Base-by-base conservation (phyloP, 2,797 vertebrate genomes). In the Tiaroga cobitis region DNA sequence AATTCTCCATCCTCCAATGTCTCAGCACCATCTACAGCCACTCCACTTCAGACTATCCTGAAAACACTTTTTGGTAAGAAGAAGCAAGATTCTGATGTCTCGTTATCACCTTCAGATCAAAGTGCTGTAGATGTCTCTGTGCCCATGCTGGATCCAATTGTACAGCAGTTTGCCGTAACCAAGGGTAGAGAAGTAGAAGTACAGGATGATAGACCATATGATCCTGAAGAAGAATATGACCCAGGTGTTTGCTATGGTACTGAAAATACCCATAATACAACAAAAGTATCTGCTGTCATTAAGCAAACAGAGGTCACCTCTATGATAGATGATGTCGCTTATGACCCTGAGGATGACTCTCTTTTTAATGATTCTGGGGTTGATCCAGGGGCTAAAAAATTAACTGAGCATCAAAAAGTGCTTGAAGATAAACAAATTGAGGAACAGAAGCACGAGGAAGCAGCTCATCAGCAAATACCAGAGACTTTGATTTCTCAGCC, bases 331-430 rank as follows among this genome's bases (percentile, higher is more conserved):
- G 98, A 99, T 87, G 96, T 99, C 79, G 98, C 97, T 0, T 99
- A 99, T 0, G 98, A 99, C 89, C 98, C 98, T 2, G 98, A 99
- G 87, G 98, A 99, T 81, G 98, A 99, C 92, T 97, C 98, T 0
- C 97, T 99, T 83, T 93, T 99, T 89, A 97, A 99, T 70, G 97
- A 99, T 78, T 97, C 98, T 56, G 97, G 96, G 29, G 87, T 96
- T 21, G 92, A 94, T 59, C 94, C 96, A 63, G 93, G 91, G 88
- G 69, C 81, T 24, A 96, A 95, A 83, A 89, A 84, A 79, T 79
- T 94, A 82, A 86, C 92, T 1, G 96, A 98, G 83, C 96, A 97
- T 83, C 96, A 99, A 59, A 96, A 96, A 87, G 96, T 97, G 93
- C 81, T 97, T 11, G 97, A 98, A 63, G 96, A 95, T 87, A 96